phyloP scores from a whole-genome alignment of 2,888 invertebrate genomes.

The Frankliniella intonsa region DNA sequence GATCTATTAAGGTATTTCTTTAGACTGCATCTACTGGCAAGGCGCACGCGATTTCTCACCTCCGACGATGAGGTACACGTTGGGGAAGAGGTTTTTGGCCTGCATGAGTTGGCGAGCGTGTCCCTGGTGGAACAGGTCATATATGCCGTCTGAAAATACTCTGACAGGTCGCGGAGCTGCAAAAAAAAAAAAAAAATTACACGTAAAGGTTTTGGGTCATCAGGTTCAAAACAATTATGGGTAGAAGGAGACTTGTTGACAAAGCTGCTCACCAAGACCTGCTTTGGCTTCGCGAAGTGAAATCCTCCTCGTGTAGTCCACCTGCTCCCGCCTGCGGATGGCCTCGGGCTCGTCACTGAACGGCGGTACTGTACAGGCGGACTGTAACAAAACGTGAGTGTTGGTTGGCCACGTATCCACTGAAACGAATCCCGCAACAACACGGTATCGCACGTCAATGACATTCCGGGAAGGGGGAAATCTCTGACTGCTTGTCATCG shows the following conservation, averaged over 20 bases:
- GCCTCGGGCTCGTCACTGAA: conserved; percentile 79
- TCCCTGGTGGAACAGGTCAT: conserved; percentile 96
- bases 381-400: conserved; percentile 42
- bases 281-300: conserved; percentile 74
- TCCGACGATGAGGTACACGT: conserved; percentile 94
- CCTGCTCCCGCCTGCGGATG: conserved; percentile 63
- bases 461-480: neutral
- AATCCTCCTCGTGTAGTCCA: conserved; percentile 76
- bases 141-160: conserved; percentile 96
- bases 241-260: too few species aligned
- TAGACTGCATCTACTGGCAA: neutral
- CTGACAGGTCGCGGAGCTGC: conserved; percentile 73
- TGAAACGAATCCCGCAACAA: neutral
- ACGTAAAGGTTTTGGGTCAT: conserved; percentile 44
- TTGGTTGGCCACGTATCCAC: too few species aligned
- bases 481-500: neutral
- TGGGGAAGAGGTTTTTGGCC: conserved; percentile 90
- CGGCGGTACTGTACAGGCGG: conserved; percentile 73
- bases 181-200: conserved; percentile 29
- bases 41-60: conserved; percentile 53
- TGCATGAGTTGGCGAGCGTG: conserved; percentile 93
- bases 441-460: neutral
- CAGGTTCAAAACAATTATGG: conserved; percentile 82
- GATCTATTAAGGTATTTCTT: neutral
- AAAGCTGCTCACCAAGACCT: conserved; percentile 70